Percentiles rank a stretch among this genome's conserved stretches.
phyloP scores from a whole-genome alignment of 2,113 vertebrate species.

The Nettapus auritus region DNA sequence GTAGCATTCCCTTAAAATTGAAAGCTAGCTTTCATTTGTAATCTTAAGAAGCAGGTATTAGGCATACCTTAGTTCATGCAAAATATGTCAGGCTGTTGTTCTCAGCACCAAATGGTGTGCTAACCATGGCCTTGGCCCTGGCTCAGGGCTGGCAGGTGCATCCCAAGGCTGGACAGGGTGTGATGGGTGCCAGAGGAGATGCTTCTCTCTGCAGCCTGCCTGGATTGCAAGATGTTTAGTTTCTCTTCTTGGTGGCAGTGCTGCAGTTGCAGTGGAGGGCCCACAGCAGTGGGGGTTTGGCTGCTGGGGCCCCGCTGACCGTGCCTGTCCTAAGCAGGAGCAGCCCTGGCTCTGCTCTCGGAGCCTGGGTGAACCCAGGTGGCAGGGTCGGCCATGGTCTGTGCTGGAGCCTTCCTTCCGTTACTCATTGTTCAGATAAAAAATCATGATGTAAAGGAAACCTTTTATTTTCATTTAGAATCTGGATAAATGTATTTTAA shows the following conservation, averaged over 20 bases:
- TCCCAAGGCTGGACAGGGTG: rapidly evolving
- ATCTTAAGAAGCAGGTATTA: background rate
- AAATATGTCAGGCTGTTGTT: rapidly evolving
- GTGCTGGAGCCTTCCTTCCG: background rate
- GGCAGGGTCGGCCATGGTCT: background rate
- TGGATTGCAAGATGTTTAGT: rapidly evolving
- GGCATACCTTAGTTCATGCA: background rate
- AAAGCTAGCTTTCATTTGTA: background rate
- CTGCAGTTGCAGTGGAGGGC: background rate
- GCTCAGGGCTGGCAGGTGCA: rapidly evolving
- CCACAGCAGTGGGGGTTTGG: background rate
- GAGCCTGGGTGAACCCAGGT: rapidly evolving
- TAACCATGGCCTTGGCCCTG: too few relatives aligned
- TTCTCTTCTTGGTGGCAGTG: background rate
- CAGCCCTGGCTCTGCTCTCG: background rate
- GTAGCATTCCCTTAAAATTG: background rate
- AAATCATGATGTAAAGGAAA: background rate
- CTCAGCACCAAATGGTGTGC: background rate
- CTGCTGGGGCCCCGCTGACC: too few relatives aligned
- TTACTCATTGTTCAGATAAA: background rate
- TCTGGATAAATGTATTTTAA: background rate
- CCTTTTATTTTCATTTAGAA: background rate
- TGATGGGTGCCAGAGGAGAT: rapidly evolving
- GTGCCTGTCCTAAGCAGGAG: rapidly evolving
- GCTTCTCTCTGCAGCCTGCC: rapidly evolving